Evolutionary conservation across 2,113 vertebrate species (phyloP), one percentile per base, ranked within the genome.

Genomic region (Clarias batrachus): DNA sequence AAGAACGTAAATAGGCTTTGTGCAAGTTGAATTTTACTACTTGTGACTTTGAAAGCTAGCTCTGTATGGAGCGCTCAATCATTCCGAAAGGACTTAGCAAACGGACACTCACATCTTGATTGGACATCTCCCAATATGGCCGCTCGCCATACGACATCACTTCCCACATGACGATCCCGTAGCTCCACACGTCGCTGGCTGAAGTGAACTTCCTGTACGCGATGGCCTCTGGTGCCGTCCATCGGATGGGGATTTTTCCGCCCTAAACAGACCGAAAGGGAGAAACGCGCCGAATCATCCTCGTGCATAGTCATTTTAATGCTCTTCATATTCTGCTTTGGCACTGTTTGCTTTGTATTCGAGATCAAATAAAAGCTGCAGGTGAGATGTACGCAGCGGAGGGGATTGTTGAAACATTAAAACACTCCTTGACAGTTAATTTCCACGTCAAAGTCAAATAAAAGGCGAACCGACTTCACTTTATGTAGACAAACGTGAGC

Each of bases 101-200:
- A 83, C 87, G 85, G 89, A 74, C 84, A 94, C 95, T 94, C 92
- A 95, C 95, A 56, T 95, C 95, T 90, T 95, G 95, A 89, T 95
- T 95, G 88, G 95, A 95, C 95, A 95, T 95, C 91, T 95, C 95
- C 95, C 95, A 95, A 90, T 95, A 95, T 52, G 95, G 95, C 85
- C 95, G 93, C 90, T 95, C 95, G 85, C 95, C 95, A 2, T 95
- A 95, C 27, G 95, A 95, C 85, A 95, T 92, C 89, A 95, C 95
- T 91, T 95, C 94, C 95, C 95, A 95, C 95, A 95, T 95, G 90
- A 95, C 95, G 73, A 95, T 95, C 12, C 95, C 95, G 19, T 95
- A 95, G 86, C 95, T 95, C 95, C 95, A 95, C 89, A 94, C 93
- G 21, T 95, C 95, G 7, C 94, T 95, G 33, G 95, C 94, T 4